phyloP scores from a whole-genome alignment of 2,113 vertebrate genomes.

The Leptosomus discolor region DNA sequence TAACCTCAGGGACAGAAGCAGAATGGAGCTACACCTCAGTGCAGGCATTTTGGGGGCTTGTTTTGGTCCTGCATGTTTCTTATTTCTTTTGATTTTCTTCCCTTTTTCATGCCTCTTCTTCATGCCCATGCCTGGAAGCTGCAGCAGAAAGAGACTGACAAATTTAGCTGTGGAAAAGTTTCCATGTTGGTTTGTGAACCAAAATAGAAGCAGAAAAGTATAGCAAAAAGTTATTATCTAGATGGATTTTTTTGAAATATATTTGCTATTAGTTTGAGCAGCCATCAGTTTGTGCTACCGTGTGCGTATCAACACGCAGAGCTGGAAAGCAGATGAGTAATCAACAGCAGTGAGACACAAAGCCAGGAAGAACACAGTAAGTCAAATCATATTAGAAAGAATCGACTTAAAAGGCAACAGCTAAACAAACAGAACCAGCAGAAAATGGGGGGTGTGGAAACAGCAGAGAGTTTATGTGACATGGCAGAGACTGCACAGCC shows the following conservation, averaged over 20 bases:
- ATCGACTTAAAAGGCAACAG: background rate
- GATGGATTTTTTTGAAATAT: background rate
- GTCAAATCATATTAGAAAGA: background rate
- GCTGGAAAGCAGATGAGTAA: background rate
- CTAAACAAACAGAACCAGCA: background rate
- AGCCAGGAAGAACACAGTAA: background rate
- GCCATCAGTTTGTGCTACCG: background rate
- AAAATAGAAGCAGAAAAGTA: background rate
- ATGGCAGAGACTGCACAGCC: background rate
- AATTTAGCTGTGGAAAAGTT: background rate
- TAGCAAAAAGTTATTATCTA: background rate
- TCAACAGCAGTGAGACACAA: background rate
- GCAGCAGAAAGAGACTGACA: background rate
- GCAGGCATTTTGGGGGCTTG: background rate
- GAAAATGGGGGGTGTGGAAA: background rate
- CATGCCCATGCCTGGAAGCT: background rate
- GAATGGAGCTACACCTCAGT: background rate
- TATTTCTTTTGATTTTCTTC: background rate
- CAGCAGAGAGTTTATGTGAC: background rate
- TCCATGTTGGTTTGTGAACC: background rate
- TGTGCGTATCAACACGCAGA: background rate
- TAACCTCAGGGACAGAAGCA: background rate
- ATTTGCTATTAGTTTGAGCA: background rate
- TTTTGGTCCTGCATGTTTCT: background rate
- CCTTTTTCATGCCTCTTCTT: background rate